Evolutionary conservation across 2,113 vertebrate species (phyloP), one percentile per base, ranked within the genome.

Genomic region (Oxyura jamaicensis): DNA sequence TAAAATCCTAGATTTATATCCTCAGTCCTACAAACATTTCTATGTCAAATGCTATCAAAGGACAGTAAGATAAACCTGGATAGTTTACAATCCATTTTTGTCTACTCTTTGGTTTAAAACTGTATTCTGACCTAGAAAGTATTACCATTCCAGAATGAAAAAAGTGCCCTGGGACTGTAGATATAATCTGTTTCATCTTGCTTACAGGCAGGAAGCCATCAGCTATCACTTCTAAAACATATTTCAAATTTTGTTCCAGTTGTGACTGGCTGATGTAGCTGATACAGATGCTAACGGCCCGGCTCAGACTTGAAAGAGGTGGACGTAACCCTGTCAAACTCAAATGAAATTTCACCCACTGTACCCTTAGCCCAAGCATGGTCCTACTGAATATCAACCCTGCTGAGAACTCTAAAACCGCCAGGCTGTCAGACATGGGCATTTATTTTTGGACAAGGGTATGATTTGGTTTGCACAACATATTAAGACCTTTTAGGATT

Each of bases 1-100:
- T 93, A 92, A 81, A 94, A 65, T 31, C 50, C 19, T 41, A 55
- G 53, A 92, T 78, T 93, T 93, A 91, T 66, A 78, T 17, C 12
- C 6, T 75, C 23, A 48, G 13, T 68, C 35, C 22, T 78, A 44
- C 42, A 91, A 86, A 75, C 5, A 18, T 20, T 52, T 11, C 39
- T 73, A 5, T 35, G 56, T 39, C 25, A 93, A 92, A 89, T 53
- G 10, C 8, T 79, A 63, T 76, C 44, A 81, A 79, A 95, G 75
- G 26, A 62, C 33, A 62, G 41, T 56, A 60, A 8, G 58, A 66
- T 78, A 62, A 93, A 93, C 33, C 55, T 46, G 19, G 13, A 76
- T 46, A 85, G 42, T 85, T 87, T 82, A 33, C 52, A 79, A 29
- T 48, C 46, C 16, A 12, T 91, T 84, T 93, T 95, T 88, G 60